Conservation (phyloP, 2,888 invertebrate species). For the Microctonus hyperodae region DNA sequence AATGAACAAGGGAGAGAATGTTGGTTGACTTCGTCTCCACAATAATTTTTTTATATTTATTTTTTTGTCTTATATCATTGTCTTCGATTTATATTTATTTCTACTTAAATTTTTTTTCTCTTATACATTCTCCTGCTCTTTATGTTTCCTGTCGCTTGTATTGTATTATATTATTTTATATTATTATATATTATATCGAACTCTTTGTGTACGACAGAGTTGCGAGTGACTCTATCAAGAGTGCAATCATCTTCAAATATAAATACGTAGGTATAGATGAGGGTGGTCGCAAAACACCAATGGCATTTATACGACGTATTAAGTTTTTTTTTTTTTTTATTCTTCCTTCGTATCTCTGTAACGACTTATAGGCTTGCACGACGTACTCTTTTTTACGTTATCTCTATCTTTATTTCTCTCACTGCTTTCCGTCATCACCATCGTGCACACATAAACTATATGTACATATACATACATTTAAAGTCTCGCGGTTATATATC, state of each 20-base stretch:
- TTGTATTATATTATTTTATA: neutral
- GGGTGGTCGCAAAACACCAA: neutral
- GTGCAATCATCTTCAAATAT: constrained; percentile 6
- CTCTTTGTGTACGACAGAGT: neutral
- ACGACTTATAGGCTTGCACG: constrained; percentile 43
- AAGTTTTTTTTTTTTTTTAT: neutral
- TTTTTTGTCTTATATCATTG: too few relatives aligned
- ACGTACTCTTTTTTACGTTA: neutral
- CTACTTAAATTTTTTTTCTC: neutral
- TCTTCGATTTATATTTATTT: neutral
- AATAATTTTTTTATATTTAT: neutral
- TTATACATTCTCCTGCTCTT: neutral
- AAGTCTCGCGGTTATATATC: constrained; percentile 21
- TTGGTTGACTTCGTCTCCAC: neutral
- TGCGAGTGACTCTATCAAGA: constrained; percentile 30
- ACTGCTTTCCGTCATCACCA: too few relatives aligned
- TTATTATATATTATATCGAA: too few relatives aligned
- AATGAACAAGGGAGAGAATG: neutral
- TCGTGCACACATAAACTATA: too few relatives aligned
- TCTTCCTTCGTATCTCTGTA: constrained; percentile 46
- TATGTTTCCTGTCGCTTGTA: neutral
- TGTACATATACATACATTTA: constrained; percentile 29
- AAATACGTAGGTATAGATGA: neutral
- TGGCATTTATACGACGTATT: neutral
- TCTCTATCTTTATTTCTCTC: neutral